These are phyloP conservation scores for Anguilla marmorata DNA, from an alignment of 2,797 vertebrate genomes.

Conservation along the genomic window DNA sequence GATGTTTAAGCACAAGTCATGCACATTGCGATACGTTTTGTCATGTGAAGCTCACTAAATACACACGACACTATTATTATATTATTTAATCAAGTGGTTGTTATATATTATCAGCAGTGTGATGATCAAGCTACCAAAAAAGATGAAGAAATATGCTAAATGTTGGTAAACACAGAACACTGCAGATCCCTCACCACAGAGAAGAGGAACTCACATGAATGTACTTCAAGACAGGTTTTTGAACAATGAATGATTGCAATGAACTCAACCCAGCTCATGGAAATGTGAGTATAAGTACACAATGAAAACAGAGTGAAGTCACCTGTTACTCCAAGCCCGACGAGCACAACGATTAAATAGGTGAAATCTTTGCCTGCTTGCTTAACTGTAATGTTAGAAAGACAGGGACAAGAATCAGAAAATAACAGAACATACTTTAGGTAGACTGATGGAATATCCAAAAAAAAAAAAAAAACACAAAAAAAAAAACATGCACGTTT, in stretches of 20 bases:
- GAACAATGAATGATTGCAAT: neutral
- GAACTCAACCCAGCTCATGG: neutral
- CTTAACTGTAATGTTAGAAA: conserved; percentile 78
- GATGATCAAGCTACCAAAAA: too few species aligned
- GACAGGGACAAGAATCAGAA: neutral
- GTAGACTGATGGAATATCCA: neutral
- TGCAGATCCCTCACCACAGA: neutral
- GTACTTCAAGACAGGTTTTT: neutral
- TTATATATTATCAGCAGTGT: too few species aligned
- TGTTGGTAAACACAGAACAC: too few species aligned
- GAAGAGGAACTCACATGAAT: neutral
- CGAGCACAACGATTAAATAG: conserved; percentile 86
- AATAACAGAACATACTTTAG: neutral
- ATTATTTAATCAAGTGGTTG: too few species aligned
- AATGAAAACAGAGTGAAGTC: conserved; percentile 24
- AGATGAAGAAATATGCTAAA: too few species aligned
- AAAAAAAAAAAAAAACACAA: neutral
- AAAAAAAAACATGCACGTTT: neutral
- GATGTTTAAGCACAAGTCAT: neutral
- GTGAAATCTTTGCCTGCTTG: conserved; percentile 89
- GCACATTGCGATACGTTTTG: neutral
- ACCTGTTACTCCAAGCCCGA: conserved; percentile 92
- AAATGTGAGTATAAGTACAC: neutral
- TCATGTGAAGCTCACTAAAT: neutral
- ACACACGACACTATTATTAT: neutral